Evolutionary conservation across 2,888 invertebrate species (phyloP).

Genomic region (Endomychus coccineus): DNA sequence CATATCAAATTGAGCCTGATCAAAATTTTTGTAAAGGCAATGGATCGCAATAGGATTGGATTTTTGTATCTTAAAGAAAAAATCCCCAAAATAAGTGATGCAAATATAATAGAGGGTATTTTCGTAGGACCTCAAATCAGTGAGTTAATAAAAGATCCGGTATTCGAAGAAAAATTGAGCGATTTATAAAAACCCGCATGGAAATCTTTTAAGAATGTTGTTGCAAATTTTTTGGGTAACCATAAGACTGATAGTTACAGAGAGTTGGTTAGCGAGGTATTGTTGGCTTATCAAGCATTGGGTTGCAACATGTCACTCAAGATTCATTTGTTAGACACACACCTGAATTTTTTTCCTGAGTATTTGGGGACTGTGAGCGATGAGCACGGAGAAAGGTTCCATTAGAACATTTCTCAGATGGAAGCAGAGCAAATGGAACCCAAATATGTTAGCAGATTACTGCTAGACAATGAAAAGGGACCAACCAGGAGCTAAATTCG

Average conservation of each 20-base stretch:
- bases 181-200: neutral
- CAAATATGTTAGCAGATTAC: slow-evolving; percentile 1
- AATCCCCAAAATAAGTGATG: slow-evolving; percentile 1
- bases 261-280: too few relatives aligned
- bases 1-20: neutral
- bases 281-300: too few relatives aligned
- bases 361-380: slow-evolving; percentile 27
- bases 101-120: neutral
- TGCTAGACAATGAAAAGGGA: too few relatives aligned
- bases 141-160: too few relatives aligned
- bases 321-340: slow-evolving; percentile 8
- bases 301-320: too few relatives aligned
- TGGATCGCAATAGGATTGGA: too few relatives aligned
- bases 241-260: neutral
- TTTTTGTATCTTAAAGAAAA: slow-evolving; percentile 1
- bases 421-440: slow-evolving; percentile 7
- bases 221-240: too few relatives aligned
- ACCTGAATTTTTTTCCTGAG: slow-evolving; percentile 22
- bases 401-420: too few relatives aligned
- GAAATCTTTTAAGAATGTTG: neutral
- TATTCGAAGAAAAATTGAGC: too few relatives aligned
- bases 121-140: too few relatives aligned
- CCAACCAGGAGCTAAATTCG: too few relatives aligned
- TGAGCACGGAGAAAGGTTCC: too few relatives aligned
- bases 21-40: neutral